Evolutionary conservation across 2,797 vertebrate genomes (phyloP).

Genomic region (Malacoraja senta): DNA sequence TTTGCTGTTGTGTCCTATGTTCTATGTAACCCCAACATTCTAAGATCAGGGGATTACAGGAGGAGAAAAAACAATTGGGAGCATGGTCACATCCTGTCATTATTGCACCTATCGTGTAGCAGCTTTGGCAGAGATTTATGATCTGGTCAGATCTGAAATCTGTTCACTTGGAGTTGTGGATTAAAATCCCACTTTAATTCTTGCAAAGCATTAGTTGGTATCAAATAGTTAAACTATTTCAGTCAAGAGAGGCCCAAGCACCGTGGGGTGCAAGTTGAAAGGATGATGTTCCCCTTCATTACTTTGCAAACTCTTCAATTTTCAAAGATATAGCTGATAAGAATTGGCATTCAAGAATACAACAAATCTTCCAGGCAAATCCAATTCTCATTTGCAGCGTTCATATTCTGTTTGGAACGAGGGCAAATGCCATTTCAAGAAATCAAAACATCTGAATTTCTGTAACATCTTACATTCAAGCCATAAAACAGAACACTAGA

Average conservation of each 20-base stretch:
- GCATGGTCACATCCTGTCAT: not conserved
- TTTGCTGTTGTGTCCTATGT: too few species aligned
- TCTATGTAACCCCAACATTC: not conserved
- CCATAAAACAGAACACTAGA: not conserved
- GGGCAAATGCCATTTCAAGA: not conserved
- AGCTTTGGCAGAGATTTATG: not conserved
- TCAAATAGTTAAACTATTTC: not conserved
- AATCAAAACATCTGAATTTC: not conserved
- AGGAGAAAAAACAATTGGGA: not conserved
- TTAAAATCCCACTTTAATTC: not conserved
- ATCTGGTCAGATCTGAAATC: not conserved
- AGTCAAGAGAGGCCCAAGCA: not conserved
- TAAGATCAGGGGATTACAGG: not conserved
- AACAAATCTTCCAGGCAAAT: not conserved
- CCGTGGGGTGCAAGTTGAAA: not conserved
- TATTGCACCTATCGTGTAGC: not conserved
- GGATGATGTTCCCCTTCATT: not conserved
- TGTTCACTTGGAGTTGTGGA: too few species aligned
- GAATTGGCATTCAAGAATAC: not conserved
- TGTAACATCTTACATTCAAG: not conserved
- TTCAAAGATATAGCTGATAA: constrained; percentile 24
- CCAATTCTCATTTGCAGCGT: not conserved
- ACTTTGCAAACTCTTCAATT: not conserved
- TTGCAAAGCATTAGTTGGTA: not conserved
- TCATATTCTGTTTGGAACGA: not conserved